Conservation (phyloP, 2,797 vertebrate species). For the Danio albolineatus region DNA sequence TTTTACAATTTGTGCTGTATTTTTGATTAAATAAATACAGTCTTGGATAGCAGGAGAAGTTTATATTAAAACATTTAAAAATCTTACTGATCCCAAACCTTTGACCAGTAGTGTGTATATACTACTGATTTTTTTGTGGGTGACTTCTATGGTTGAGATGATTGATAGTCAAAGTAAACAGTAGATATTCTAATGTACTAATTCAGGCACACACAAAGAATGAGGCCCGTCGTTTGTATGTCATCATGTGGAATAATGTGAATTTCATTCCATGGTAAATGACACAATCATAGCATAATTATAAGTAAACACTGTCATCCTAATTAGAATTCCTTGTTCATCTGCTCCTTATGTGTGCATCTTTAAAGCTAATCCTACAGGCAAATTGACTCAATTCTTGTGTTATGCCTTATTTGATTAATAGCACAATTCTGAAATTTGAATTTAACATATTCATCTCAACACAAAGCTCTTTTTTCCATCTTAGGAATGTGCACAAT, state of each 20-base stretch:
- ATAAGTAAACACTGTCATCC: neutral
- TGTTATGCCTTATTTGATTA: neutral
- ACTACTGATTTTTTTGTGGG: no score
- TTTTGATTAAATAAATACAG: no score
- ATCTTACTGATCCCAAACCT: no score
- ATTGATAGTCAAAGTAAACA: neutral
- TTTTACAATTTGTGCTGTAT: no score
- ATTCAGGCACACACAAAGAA: no score
- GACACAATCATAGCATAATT: neutral
- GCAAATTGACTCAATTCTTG: neutral
- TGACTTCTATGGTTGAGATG: no score
- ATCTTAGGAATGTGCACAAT: constrained; percentile 72
- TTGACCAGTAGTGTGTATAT: no score
- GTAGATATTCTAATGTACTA: neutral
- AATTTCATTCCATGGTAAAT: neutral
- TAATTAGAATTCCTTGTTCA: constrained; percentile 5
- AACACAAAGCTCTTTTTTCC: constrained; percentile 44
- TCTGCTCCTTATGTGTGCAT: neutral
- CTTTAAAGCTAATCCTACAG: constrained; percentile 7
- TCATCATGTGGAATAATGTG: neutral
- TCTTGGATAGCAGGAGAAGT: no score
- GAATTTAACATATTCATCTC: constrained; percentile 10
- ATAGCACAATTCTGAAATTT: constrained; percentile 32
- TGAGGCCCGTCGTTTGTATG: neutral
- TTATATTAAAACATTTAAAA: no score